Evolutionary conservation across 2,797 vertebrate species (phyloP), one percentile per base, ranked within the genome.

Genomic region (Pseudomugil tenellus): DNA sequence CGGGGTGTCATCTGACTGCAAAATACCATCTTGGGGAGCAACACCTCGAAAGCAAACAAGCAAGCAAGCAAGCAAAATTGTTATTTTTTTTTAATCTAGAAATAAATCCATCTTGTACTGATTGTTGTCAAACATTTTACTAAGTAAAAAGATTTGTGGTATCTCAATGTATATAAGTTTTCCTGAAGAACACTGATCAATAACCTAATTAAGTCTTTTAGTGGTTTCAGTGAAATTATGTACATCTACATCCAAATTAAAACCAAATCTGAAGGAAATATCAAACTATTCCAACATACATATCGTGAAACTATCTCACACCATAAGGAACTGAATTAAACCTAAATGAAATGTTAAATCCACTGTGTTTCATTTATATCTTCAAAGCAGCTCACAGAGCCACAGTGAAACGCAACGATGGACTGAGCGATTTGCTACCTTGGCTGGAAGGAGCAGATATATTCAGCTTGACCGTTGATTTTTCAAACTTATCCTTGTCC

Each of bases 391-490:
- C 4, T 28, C 57, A 41, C 5, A 16, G 1, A 17, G 26, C 12
- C 25, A 2, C 14, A 28, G 16, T 46, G 6, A 52, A 25, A 11
- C 31, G 26, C 19, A 5, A 37, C 51, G 9, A 56, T 17, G 29
- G 16, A 53, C 26, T 35, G 4, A 23, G 16, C 16, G 35, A 37
- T 26, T 52, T 53, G 54, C 64, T 82, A 91, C 89, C 89, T 87
- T 76, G 80, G 56, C 61, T 87, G 37, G 39, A 63, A 11, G 54
- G 13, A 58, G 65, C 39, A 21, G 71, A 53, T 35, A 37, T 19
- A 51, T 71, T 54, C 57, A 58, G 25, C 74, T 83, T 90, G 35
- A 35, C 62, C 19, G 73, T 7, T 0, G 26, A 37, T 62, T 79
- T 85, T 75, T 54, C 57, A 3, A 12, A 75, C 78, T 48, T 91